phyloP scores from a whole-genome alignment of 2,888 invertebrate species.

The Dryobota labecula region DNA sequence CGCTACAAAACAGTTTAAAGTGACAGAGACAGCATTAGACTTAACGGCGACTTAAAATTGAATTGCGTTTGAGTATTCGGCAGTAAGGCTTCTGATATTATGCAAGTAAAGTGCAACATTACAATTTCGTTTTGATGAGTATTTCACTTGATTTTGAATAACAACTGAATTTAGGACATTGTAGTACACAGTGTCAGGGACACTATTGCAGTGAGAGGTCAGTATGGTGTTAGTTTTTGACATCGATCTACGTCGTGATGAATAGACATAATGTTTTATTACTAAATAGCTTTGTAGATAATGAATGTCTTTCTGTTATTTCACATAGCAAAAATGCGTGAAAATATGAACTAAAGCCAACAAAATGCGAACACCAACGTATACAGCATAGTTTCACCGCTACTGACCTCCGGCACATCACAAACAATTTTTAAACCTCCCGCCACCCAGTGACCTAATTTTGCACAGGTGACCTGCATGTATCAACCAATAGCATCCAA shows the following conservation, averaged over 20 bases:
- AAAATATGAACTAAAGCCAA: neutral
- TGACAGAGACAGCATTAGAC: no score
- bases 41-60: no score
- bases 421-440: conserved; percentile 68
- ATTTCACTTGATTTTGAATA: no score
- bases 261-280: neutral
- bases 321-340: neutral
- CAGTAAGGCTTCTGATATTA: neutral
- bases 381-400: conserved; percentile 5
- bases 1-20: no score
- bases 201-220: neutral
- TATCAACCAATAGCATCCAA: conserved; percentile 85
- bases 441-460: conserved; percentile 82
- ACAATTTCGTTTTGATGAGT: neutral
- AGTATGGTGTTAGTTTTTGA: neutral
- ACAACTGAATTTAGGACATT: neutral
- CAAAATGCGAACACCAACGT: conserved; percentile 13
- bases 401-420: conserved; percentile 18
- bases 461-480: conserved; percentile 80
- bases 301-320: neutral
- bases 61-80: no score
- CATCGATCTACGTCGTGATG: neutral
- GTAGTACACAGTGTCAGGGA: neutral
- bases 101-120: neutral
- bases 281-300: neutral